Percentiles rank a stretch among this genome's conserved stretches.
These are phyloP conservation scores for Dusona sp. DNA, from an alignment of 2,888 invertebrate species.

Conservation along the genomic window DNA sequence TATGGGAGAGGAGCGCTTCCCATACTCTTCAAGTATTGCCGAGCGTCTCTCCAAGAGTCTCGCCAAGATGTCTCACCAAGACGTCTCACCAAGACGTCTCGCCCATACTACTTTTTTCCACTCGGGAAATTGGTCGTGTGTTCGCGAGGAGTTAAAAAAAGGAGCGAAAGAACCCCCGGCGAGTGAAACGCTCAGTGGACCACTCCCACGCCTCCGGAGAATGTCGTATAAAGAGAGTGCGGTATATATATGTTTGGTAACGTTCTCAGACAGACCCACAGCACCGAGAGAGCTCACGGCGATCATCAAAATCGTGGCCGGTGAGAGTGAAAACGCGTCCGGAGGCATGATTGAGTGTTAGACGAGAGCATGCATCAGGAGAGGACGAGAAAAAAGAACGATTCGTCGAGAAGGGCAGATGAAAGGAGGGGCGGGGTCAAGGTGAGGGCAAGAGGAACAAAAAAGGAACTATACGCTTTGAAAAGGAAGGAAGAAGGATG, in stretches of 20 bases:
- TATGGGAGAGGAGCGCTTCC: too few relatives aligned
- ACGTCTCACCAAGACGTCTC: too few relatives aligned
- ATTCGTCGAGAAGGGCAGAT: constrained; percentile 9
- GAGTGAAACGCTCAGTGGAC: constrained; percentile 55
- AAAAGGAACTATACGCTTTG: constrained; percentile 38
- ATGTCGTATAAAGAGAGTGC: constrained; percentile 29
- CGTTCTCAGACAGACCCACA: constrained; percentile 14
- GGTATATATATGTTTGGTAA: background rate
- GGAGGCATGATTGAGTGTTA: constrained; percentile 39
- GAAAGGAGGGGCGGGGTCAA: constrained; percentile 3
- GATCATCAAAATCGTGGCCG: constrained; percentile 23
- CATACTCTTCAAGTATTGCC: too few relatives aligned
- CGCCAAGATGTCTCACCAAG: too few relatives aligned
- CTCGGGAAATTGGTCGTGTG: constrained; percentile 41
- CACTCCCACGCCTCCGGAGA: constrained; percentile 71
- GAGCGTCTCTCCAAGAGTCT: too few relatives aligned
- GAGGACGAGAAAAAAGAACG: constrained; percentile 39
- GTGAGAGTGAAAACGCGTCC: constrained; percentile 38
- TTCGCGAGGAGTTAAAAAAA: constrained; percentile 26
- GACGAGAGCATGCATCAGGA: constrained; percentile 19
- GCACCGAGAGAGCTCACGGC: background rate
- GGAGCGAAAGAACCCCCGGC: constrained; percentile 55
- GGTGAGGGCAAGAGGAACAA: constrained; percentile 1
- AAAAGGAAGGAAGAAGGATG: constrained; percentile 51
- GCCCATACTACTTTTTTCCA: too few relatives aligned